Evolutionary conservation across 2,113 vertebrate genomes (phyloP).

Genomic region (Anhinga anhinga): DNA sequence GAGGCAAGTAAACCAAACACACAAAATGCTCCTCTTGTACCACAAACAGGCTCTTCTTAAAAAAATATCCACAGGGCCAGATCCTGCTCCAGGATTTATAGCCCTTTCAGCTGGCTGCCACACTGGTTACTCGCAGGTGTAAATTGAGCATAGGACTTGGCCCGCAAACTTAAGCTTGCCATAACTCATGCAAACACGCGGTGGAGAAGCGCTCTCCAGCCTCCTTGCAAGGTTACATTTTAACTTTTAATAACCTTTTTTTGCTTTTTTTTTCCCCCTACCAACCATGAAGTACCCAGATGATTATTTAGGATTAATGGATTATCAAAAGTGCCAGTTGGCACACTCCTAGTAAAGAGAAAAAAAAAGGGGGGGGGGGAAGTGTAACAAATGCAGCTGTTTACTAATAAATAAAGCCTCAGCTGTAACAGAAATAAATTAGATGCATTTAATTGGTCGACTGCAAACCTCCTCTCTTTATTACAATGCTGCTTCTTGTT

Average conservation of each 20-base stretch:
- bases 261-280: neutral
- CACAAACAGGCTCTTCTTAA: neutral
- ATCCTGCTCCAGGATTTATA: neutral
- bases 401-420: conserved; percentile 88
- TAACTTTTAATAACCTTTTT: conserved; percentile 65
- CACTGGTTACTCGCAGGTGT: neutral
- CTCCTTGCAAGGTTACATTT: conserved; percentile 59
- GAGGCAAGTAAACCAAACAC: conserved; percentile 19
- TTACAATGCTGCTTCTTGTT: conserved; percentile 82
- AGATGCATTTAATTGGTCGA: conserved; percentile 85
- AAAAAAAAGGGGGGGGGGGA: neutral
- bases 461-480: conserved; percentile 80
- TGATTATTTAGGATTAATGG: conserved; percentile 83
- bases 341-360: conserved; percentile 68
- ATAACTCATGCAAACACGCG: conserved; percentile 13
- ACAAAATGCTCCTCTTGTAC: conserved; percentile 24
- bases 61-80: neutral
- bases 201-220: neutral
- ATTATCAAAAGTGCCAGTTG: conserved; percentile 81
- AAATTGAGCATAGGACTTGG: conserved; percentile 1
- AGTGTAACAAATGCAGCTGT: conserved; percentile 84
- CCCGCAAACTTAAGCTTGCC: conserved; percentile 26
- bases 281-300: conserved; percentile 67
- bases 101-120: conserved; percentile 19
- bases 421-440: conserved; percentile 87